Conservation (phyloP, 2,888 invertebrate genomes). For the Caenorhabditis becei region DNA sequence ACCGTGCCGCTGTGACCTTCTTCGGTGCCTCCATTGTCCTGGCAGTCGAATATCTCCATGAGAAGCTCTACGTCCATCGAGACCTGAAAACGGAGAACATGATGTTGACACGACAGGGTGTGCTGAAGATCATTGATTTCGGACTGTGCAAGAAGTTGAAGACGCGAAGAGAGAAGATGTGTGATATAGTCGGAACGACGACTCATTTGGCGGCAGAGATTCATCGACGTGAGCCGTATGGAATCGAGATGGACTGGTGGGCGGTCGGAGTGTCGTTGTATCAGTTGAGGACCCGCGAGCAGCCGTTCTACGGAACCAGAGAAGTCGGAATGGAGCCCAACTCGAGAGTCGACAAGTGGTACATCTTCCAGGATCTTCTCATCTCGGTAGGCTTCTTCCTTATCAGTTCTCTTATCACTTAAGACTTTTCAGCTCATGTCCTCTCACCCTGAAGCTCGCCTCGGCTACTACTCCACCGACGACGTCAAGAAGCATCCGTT, state of each 20-base stretch:
- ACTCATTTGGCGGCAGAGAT: conserved; percentile 61
- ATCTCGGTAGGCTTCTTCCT: conserved; percentile 19
- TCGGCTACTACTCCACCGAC: conserved; percentile 46
- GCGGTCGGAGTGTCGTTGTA: conserved; percentile 58
- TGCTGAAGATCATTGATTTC: conserved; percentile 57
- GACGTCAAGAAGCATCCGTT: conserved; percentile 56
- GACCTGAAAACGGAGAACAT: conserved; percentile 62
- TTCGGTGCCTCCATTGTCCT: conserved; percentile 53
- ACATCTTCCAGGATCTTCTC: conserved; percentile 50
- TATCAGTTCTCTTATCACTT: not conserved
- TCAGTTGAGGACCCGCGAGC: conserved; percentile 54
- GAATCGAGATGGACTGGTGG: conserved; percentile 62
- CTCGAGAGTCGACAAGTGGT: conserved; percentile 42
- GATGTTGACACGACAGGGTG: conserved; percentile 52
- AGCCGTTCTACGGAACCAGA: conserved; percentile 52
- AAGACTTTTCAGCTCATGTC: conserved; percentile 41
- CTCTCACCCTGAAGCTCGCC: conserved; percentile 48
- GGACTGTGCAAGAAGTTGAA: conserved; percentile 45
- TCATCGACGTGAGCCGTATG: conserved; percentile 49
- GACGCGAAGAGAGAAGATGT: conserved; percentile 33
- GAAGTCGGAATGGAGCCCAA: conserved; percentile 41
- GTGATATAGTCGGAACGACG: conserved; percentile 55
- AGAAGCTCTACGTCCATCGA: conserved; percentile 49
- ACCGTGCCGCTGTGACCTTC: conserved; percentile 22
- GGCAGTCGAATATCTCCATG: conserved; percentile 57